phyloP scores from a whole-genome alignment of 2,797 vertebrate species.

The Sebastes melanostomus region DNA sequence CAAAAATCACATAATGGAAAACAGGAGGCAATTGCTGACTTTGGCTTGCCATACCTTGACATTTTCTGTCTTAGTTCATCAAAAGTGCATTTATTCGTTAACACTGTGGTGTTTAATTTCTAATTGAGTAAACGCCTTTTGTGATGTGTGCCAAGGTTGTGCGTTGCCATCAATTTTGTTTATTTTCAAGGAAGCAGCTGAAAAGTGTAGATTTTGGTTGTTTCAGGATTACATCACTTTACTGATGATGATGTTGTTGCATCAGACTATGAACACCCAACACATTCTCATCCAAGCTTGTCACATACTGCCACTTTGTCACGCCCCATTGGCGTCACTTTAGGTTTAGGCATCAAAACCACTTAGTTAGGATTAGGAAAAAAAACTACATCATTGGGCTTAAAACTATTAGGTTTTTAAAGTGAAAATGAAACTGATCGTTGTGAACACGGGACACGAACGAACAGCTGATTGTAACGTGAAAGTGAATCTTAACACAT shows the following conservation, averaged over 20 bases:
- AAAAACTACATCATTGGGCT: fast-evolving
- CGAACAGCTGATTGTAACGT: too few relatives aligned
- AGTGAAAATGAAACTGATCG: too few relatives aligned
- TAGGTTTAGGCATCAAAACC: too few relatives aligned
- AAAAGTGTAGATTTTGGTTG: background rate
- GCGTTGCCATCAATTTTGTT: background rate
- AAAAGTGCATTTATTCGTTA: background rate
- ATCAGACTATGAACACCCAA: background rate
- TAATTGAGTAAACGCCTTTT: background rate
- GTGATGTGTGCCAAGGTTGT: background rate
- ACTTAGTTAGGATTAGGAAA: too few relatives aligned
- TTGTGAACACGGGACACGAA: too few relatives aligned
- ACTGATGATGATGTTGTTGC: background rate
- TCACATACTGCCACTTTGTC: too few relatives aligned
- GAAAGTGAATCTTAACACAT: too few relatives aligned
- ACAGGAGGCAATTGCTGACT: background rate
- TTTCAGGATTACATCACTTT: background rate
- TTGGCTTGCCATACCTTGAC: background rate
- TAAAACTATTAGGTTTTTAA: fast-evolving
- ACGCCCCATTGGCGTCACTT: too few relatives aligned
- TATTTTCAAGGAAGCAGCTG: background rate
- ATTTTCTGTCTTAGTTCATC: background rate
- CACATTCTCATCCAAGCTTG: background rate
- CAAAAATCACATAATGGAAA: background rate
- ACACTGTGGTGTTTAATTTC: background rate